These are phyloP conservation scores for Epicauta chinensis DNA, from an alignment of 1,140 invertebrate genomes.

Conservation along the genomic window DNA sequence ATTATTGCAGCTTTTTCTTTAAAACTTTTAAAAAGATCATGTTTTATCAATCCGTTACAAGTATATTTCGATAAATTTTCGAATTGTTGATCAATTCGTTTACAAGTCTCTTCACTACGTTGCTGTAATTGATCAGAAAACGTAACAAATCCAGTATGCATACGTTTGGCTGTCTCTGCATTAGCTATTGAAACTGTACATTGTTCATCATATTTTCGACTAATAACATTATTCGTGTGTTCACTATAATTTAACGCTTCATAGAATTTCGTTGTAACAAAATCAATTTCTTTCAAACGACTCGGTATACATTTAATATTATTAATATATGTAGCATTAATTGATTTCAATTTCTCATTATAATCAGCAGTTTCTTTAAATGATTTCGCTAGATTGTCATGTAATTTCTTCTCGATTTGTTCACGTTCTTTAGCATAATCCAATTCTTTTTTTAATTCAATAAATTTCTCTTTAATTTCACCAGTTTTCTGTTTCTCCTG, in stretches of 20 bases:
- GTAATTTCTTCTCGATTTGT: not conserved
- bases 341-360: not conserved
- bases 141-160: not conserved
- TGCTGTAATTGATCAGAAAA: too few relatives aligned
- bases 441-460: not conserved
- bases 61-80: too few relatives aligned
- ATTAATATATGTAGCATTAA: not conserved
- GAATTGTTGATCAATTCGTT: too few relatives aligned
- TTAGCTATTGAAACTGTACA: not conserved
- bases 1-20: too few relatives aligned
- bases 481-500: not conserved
- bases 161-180: not conserved
- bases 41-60: too few relatives aligned
- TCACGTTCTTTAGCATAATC: not conserved
- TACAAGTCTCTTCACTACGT: too few relatives aligned
- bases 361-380: not conserved
- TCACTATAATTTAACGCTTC: not conserved
- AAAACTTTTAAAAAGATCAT: too few relatives aligned
- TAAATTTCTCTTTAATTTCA: not conserved
- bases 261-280: not conserved
- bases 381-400: not conserved
- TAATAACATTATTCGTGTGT: not conserved
- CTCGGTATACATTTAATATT: constrained; percentile 2
- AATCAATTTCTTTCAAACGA: not conserved
- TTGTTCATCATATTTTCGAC: not conserved